Percentiles rank a stretch among this genome's conserved stretches.
Evolutionary conservation across 1,140 invertebrate genomes (phyloP).

Genomic region (Vollenhovia emeryi): DNA sequence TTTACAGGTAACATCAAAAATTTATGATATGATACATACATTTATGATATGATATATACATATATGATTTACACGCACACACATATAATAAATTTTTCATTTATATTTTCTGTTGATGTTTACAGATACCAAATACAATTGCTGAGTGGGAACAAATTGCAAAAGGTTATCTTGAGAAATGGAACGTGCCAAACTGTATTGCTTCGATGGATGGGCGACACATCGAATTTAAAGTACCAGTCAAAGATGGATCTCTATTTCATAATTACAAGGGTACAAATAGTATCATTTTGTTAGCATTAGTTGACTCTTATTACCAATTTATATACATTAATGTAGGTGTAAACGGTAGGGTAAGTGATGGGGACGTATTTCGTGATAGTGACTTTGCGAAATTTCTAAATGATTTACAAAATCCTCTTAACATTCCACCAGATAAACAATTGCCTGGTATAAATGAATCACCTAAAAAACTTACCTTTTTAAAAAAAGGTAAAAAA

Average conservation of each 20-base stretch:
- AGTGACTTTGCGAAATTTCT: not conserved
- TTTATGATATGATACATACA: not conserved
- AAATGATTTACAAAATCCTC: constrained; percentile 5
- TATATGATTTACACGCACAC: not conserved
- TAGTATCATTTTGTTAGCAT: constrained; percentile 1
- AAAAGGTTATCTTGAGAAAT: not conserved
- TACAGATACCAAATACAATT: not conserved
- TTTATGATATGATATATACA: not conserved
- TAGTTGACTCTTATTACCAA: not conserved
- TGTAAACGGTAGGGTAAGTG: not conserved
- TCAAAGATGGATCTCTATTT: not conserved
- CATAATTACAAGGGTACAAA: not conserved
- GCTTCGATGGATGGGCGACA: not conserved
- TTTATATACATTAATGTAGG: not conserved
- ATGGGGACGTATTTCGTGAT: not conserved
- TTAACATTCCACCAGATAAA: not conserved
- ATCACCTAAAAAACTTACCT: too few species aligned
- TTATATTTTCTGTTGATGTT: too few species aligned
- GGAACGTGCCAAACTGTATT: not conserved
- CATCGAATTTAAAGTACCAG: not conserved
- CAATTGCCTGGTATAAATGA: not conserved
- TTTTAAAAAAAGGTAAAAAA: too few species aligned
- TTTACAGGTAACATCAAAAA: not conserved
- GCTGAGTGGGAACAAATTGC: not conserved
- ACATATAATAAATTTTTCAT: too few species aligned